A percentile compares a stretch with the other conserved stretches of the same genome.
These are phyloP conservation scores for Neotoxoptera formosana DNA, from an alignment of 1,140 invertebrate species.

Conservation along the genomic window DNA sequence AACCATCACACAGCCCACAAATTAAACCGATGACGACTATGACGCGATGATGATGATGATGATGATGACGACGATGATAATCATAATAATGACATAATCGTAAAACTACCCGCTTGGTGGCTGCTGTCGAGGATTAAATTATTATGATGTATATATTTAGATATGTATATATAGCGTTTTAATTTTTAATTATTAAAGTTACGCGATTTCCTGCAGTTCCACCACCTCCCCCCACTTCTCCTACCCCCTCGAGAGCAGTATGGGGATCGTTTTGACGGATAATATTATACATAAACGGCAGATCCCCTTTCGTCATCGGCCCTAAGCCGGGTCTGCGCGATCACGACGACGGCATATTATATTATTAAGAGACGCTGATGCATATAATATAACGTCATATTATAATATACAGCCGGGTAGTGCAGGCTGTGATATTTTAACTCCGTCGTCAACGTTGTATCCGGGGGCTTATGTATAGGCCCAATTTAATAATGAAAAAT, in stretches of 20 bases:
- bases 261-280: neutral
- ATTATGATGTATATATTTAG: slow-evolving; percentile 6
- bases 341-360: neutral
- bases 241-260: too few species aligned
- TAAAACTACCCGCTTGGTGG: neutral
- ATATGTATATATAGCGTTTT: neutral
- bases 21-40: neutral
- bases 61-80: neutral
- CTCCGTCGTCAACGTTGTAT: neutral
- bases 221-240: neutral
- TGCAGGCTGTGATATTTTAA: neutral
- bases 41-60: neutral
- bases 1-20: neutral
- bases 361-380: neutral
- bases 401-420: slow-evolving; percentile 9
- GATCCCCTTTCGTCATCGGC: neutral
- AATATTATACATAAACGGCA: slow-evolving; percentile 3
- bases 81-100: slow-evolving; percentile 16
- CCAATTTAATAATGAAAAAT: neutral
- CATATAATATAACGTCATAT: neutral
- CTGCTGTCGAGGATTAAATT: neutral
- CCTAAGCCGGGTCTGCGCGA: neutral
- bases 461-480: neutral
- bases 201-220: neutral
- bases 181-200: slow-evolving; percentile 11